Percentiles rank a stretch among this genome's conserved stretches.
These are phyloP conservation scores for Amia ocellicauda DNA, from an alignment of 2,113 vertebrate genomes.

Conservation along the genomic window DNA sequence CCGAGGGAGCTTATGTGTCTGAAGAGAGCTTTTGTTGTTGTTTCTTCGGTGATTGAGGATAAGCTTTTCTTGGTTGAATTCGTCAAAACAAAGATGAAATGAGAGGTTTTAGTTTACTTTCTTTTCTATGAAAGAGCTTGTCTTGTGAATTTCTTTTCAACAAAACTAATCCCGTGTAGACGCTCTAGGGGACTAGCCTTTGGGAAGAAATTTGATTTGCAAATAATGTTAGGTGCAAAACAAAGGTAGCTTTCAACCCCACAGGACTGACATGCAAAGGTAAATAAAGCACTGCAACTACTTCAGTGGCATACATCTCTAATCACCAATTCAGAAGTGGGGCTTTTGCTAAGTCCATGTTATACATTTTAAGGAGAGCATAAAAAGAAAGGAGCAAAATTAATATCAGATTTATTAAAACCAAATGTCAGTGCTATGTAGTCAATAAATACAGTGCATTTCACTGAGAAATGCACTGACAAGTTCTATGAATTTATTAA, in stretches of 20 bases:
- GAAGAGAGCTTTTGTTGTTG: conserved; percentile 29
- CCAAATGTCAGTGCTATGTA: too few relatives aligned
- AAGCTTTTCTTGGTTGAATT: conserved; percentile 16
- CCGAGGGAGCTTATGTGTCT: conserved; percentile 17
- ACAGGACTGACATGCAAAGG: conserved; percentile 27
- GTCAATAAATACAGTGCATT: too few relatives aligned
- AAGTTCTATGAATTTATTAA: too few relatives aligned
- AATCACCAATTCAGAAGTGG: too few relatives aligned
- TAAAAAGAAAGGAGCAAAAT: too few relatives aligned
- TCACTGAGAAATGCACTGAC: too few relatives aligned
- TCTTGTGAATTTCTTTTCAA: neutral
- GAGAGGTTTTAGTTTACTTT: neutral
- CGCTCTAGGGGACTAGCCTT: conserved; percentile 23
- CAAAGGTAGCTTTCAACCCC: conserved; percentile 39
- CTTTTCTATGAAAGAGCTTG: conserved; percentile 13
- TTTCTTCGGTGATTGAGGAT: conserved; percentile 6
- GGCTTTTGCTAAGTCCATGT: too few relatives aligned
- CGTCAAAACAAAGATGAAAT: conserved; percentile 23
- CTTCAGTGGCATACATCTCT: too few relatives aligned
- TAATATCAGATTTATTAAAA: too few relatives aligned
- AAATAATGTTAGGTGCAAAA: conserved; percentile 46
- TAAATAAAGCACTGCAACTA: too few relatives aligned
- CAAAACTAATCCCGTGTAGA: conserved; percentile 1
- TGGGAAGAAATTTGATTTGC: conserved; percentile 43
- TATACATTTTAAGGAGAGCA: too few relatives aligned